Percentiles rank a stretch among this genome's conserved stretches.
These are phyloP conservation scores for Teinopalpus imperialis DNA, from an alignment of 2,888 invertebrate genomes.

Conservation along the genomic window DNA sequence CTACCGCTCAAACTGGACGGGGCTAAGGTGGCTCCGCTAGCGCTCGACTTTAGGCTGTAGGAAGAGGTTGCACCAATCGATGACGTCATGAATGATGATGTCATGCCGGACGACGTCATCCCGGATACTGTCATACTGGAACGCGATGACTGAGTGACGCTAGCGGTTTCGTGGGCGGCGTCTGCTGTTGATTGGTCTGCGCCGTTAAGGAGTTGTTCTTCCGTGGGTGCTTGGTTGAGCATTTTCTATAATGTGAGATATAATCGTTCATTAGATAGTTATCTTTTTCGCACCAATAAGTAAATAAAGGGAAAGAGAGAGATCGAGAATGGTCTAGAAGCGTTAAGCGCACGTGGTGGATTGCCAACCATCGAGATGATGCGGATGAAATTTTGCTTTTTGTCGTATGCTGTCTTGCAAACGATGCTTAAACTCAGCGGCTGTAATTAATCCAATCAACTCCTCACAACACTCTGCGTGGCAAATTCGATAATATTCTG, in stretches of 20 bases:
- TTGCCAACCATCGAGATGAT: no score
- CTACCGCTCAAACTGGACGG: constrained; percentile 70
- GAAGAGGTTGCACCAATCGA: constrained; percentile 68
- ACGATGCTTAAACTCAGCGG: no score
- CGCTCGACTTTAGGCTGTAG: constrained; percentile 66
- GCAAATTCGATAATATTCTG: no score
- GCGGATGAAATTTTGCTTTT: no score
- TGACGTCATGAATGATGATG: constrained; percentile 64
- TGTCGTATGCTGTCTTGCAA: no score
- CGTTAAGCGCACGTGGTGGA: no score
- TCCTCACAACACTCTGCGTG: no score
- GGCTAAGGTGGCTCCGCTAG: constrained; percentile 64
- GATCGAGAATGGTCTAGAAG: no score
- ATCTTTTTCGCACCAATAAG: no score
- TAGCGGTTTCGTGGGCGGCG: constrained; percentile 54
- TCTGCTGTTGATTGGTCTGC: constrained; percentile 56
- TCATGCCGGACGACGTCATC: constrained; percentile 42
- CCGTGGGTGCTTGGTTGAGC: constrained; percentile 69
- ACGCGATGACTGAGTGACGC: constrained; percentile 61
- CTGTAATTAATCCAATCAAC: no score
- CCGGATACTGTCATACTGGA: constrained; percentile 53
- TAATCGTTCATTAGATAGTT: no score
- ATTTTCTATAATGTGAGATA: constrained; percentile 57
- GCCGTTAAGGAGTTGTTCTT: constrained; percentile 62
- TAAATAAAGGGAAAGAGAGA: no score